Conservation (phyloP, 2,113 vertebrate species). For the Cryptoleucopteryx plumbea region DNA sequence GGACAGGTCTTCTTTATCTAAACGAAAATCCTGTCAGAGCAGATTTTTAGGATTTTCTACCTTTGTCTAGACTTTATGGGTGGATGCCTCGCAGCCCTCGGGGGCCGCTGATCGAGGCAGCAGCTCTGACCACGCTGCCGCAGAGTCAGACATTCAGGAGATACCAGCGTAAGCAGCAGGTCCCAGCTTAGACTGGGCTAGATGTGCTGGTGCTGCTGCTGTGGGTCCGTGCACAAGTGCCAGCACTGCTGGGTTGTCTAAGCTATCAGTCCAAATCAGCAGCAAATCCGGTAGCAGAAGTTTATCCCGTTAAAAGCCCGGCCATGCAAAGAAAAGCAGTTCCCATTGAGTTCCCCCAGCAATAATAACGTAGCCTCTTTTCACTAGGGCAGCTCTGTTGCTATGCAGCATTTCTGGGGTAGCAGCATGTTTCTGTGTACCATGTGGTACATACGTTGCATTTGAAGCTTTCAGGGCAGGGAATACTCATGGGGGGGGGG, state of each 20-base stretch:
- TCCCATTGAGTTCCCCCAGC: not conserved
- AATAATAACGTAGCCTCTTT: not conserved
- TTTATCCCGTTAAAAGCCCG: not conserved
- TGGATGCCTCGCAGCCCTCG: not conserved
- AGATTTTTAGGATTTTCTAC: constrained; percentile 30
- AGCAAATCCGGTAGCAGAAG: not conserved
- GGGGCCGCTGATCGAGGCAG: not conserved
- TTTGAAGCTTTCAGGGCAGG: not conserved
- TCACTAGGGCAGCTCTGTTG: not conserved
- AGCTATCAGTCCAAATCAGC: not conserved
- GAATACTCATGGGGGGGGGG: not conserved
- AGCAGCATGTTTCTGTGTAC: not conserved
- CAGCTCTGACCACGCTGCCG: not conserved
- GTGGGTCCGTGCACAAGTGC: fast-evolving
- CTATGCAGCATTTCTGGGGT: not conserved
- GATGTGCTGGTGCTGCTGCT: not conserved
- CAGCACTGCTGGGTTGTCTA: not conserved
- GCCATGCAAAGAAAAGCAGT: not conserved
- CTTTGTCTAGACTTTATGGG: not conserved
- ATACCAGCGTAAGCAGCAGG: fast-evolving
- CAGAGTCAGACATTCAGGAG: not conserved
- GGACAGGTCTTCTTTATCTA: not conserved
- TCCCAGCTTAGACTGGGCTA: fast-evolving
- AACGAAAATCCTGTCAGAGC: not conserved
- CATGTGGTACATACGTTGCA: too few relatives aligned